phyloP scores from a whole-genome alignment of 2,888 invertebrate species.

The Callimorpha dominula region DNA sequence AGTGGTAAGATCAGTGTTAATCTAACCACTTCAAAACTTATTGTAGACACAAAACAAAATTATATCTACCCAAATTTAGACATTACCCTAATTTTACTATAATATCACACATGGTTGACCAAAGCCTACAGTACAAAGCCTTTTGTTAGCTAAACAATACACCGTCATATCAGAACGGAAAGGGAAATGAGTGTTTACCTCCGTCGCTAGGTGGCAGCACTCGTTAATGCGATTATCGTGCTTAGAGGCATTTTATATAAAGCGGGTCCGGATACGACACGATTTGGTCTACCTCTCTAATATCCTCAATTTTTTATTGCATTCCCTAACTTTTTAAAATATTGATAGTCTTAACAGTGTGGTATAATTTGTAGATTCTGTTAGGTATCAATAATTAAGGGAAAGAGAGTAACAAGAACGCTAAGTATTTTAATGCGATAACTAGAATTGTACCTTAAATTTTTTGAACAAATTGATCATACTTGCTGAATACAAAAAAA shows the following conservation, averaged over 20 bases:
- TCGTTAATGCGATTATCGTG: slow-evolving; percentile 43
- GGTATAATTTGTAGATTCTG: too few species aligned
- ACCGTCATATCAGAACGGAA: slow-evolving; percentile 26
- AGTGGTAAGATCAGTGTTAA: not conserved
- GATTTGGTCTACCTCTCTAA: not conserved
- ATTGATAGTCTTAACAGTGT: too few species aligned
- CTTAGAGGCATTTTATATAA: not conserved
- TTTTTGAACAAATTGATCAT: not conserved
- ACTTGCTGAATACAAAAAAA: not conserved
- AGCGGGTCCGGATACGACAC: slow-evolving; percentile 10
- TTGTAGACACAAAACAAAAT: not conserved
- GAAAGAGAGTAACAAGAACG: too few species aligned
- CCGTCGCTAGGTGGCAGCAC: slow-evolving; percentile 27
- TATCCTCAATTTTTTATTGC: not conserved
- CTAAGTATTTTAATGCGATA: too few species aligned
- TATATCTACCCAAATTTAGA: not conserved
- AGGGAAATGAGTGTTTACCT: slow-evolving; percentile 34
- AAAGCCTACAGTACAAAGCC: slow-evolving; percentile 19
- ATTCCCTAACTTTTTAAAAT: too few species aligned
- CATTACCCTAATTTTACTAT: not conserved
- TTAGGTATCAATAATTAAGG: too few species aligned
- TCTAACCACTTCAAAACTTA: not conserved
- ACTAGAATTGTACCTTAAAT: not conserved
- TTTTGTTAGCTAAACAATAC: slow-evolving; percentile 25
- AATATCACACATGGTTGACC: slow-evolving; percentile 2